Evolutionary conservation across 2,888 invertebrate genomes (phyloP), one percentile per base, ranked within the genome.

Genomic region (Oasisia sp.): DNA sequence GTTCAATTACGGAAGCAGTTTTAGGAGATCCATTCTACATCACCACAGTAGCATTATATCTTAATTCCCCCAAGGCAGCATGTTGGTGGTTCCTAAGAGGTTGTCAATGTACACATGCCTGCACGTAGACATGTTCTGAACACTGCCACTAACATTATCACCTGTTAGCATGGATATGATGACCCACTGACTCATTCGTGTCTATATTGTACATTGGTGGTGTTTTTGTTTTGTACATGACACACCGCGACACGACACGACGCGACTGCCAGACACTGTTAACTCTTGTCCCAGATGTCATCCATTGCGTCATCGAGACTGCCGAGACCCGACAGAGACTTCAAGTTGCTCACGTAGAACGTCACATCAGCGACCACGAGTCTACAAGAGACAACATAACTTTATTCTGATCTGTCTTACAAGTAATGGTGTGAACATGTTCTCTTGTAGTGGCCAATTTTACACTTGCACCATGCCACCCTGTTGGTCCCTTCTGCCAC

Each of bases 341-440:
- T 95, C 92, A 96, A 95, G 93, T 95, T 96, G 91, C 95, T 95
- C 56, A 95, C 94, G 94, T 96, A 96, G 94, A 96, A 96, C 27
- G 95, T 94, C 74, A 96, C 94, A 94, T 96, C 96, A 58, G 95
- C 95, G 89, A 95, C 95, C 92, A 96, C 96, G 92, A 96, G 93
- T 92, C 96, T 96, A 94, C 32, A 94, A 94, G 74, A 91, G 91
- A 74, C n/a, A 38, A 56, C 32, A 74, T 19, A 45, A 11, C 32
- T 38, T n/a, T 50, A 50, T 38, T 58, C 14, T 50, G 50, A 50
- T 14, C 50, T 50, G 14, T 50, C 1, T 50, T 50, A 50, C 50
- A 50, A 14, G 50, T 50, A 50, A 50, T 14, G 9, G 50, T 9
- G 14, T 9, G 50, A 50, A 2, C 9, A 12, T 50, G 50, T 50